phyloP scores from a whole-genome alignment of 2,888 invertebrate genomes.

The Chrysotoxum bicinctum region DNA sequence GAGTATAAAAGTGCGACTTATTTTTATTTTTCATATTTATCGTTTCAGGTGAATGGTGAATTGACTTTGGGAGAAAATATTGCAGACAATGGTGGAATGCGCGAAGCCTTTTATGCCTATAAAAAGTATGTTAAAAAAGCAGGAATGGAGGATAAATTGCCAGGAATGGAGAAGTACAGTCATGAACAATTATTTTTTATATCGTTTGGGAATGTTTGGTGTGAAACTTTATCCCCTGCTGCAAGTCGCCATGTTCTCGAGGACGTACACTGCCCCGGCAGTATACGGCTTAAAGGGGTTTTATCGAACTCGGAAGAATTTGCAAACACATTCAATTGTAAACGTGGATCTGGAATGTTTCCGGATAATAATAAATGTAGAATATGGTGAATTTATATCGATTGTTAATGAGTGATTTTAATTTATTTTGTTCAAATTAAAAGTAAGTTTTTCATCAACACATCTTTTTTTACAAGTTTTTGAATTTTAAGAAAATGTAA shows the following conservation, averaged over 20 bases:
- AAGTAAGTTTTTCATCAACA: background rate
- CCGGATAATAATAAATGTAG: conserved; percentile 82
- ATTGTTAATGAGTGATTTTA: background rate
- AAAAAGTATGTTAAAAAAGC: conserved; percentile 83
- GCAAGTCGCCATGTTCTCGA: conserved; percentile 85
- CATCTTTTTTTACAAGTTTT: background rate
- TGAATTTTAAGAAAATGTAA: too few species aligned
- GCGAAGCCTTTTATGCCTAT: conserved; percentile 88
- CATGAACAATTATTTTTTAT: conserved; percentile 91
- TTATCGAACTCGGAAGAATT: conserved; percentile 89
- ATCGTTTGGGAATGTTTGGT: conserved; percentile 93
- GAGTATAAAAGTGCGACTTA: conserved; percentile 16
- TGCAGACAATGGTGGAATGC: conserved; percentile 91
- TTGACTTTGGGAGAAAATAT: conserved; percentile 91
- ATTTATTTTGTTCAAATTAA: background rate
- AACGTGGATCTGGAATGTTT: conserved; percentile 83
- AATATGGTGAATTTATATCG: conserved; percentile 82
- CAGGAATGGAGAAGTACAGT: conserved; percentile 88
- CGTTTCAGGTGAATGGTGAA: conserved; percentile 88
- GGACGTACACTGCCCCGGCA: conserved; percentile 89
- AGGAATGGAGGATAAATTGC: conserved; percentile 85
- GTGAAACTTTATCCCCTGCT: conserved; percentile 87
- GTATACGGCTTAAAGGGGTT: conserved; percentile 86
- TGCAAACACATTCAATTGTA: conserved; percentile 85
- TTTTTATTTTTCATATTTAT: background rate